phyloP scores from a whole-genome alignment of 2,113 vertebrate genomes.

The Aythya baeri region DNA sequence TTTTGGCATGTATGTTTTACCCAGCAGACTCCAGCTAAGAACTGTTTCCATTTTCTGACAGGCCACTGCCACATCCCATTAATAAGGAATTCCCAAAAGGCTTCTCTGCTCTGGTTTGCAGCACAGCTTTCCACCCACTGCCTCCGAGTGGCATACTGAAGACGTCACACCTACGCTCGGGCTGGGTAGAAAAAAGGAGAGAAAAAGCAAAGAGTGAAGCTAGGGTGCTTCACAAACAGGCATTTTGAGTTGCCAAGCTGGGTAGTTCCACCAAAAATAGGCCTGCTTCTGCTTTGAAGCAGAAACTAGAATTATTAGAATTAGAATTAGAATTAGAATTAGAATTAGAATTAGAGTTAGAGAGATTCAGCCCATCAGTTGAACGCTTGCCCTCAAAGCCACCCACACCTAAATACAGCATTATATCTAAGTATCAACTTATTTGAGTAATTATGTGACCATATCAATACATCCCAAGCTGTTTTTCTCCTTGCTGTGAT shows the following conservation, averaged over 20 bases:
- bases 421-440: neutral
- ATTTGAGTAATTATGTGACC: neutral
- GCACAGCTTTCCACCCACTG: neutral
- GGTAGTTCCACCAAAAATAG: neutral
- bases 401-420: neutral
- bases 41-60: neutral
- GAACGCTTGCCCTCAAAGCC: neutral
- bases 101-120: neutral
- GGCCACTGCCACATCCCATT: neutral
- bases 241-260: neutral
- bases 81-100: neutral
- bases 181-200: neutral
- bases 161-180: neutral
- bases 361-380: neutral
- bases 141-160: neutral
- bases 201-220: neutral
- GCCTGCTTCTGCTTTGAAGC: neutral
- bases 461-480: neutral
- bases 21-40: neutral
- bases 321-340: neutral
- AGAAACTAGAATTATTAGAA: neutral
- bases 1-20: neutral
- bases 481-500: neutral
- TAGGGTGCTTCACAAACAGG: neutral
- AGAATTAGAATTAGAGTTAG: neutral